Evolutionary conservation across 2,888 invertebrate species (phyloP), one percentile per base, ranked within the genome.

Genomic region (Nomada lathburiana): DNA sequence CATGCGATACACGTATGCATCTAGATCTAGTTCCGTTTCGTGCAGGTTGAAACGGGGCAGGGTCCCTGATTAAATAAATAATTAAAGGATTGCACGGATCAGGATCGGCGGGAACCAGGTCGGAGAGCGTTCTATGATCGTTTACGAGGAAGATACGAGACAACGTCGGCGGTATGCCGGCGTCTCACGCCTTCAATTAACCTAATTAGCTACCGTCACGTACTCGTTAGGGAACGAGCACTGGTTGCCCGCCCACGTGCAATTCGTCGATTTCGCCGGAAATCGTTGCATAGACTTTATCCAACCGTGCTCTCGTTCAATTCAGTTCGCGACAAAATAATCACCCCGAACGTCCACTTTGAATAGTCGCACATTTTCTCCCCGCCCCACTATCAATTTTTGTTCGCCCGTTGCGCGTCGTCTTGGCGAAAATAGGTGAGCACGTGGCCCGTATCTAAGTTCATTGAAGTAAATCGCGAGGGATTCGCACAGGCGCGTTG

Each of bases 151-250:
- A 60, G 68, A 80, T 80, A 80, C 70, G 75, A 80, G 69, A 65
- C 69, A 69, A 57, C 81, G 75, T 59, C 59, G 80, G 53, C 63
- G 70, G 60, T 76, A 76, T 42, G 70, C 47, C 70, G 67, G 36
- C 63, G 81, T 77, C 86, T 86, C 82, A 73, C 82, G 80, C 76
- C 65, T 82, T 86, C 88, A 86, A 89, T 89, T 89, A 89, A 87
- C 87, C 89, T 89, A 88, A 89, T 89, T 89, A 88, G 84, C 80
- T 63, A 62, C 65, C 64, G 83, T 82, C 76, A 76, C 87, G 83
- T 80, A 82, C 86, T 85, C 79, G 82, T 83, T 80, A 79, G 76
- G 73, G 77, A 70, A 44, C 59, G 65, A 60, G 20, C 64, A 26
- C 44, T 63, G 83, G 67, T 75, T 55, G 65, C 47, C 59, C 75